Base-by-base conservation (phyloP, 2,888 invertebrate species). In the Cephalotes varians region DNA sequence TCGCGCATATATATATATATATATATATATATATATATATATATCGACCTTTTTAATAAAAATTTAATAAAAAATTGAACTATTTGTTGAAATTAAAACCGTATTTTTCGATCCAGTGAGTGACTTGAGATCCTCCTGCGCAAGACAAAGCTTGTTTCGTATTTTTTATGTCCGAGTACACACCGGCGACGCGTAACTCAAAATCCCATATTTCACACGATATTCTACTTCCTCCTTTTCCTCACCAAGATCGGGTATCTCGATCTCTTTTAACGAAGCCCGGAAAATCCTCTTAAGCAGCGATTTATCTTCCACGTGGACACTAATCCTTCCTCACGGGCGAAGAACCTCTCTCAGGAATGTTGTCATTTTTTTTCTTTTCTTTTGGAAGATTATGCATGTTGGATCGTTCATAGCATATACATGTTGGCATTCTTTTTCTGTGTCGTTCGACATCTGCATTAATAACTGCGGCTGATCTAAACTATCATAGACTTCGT, bases 301-400 rank as follows among this genome's bases (percentile, higher is more conserved):
- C 77, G 85, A 85, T 85, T 84, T 81, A 84, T 85, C 84, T 85
- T 77, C 56, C 56, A 62, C 56, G 60, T 72, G 77, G 81, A 85
- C 85, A 73, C 85, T 85, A 85, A 85, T 85, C 85, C 85, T 58
- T 77, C 54, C 81, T 77, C 73, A 76, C 62, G 72, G 47, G 65
- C 64, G 67, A 74, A 58, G 71, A 82, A 62, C 12, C 58, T 62
- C 62, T 74, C 77, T 54, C 37, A 79, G 34, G 71, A 25, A 62
- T 44, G 56, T 56, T 69, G 28, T 74, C 40, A 56, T 9, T 49
- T 54, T 51, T 28, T 21, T n/a, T 67, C 25, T 37, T 28, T 3
- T 47, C n/a, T 44, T 47, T 21, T 25, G 34, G 12, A 25, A 72
- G 56, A 73, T 72, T 81, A 56, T 56, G 18, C 60, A 40, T 51